Percentiles rank a stretch among this genome's conserved stretches.
Conservation (phyloP, 2,113 vertebrate species). For the Formicarius rufipectus region DNA sequence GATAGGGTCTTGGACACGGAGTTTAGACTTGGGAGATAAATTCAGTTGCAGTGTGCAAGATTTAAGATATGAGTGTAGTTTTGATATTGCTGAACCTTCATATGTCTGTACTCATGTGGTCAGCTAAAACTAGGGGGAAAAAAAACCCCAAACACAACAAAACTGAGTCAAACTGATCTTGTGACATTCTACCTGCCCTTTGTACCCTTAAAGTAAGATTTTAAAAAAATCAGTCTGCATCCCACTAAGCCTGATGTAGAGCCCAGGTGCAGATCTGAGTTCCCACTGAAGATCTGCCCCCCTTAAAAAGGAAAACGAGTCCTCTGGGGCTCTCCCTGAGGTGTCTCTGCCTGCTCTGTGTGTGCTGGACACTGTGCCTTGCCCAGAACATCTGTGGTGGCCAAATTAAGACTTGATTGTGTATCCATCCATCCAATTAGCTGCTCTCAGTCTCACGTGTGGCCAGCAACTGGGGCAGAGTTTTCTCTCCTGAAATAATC, state of each 20-base stretch:
- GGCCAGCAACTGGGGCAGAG: neutral
- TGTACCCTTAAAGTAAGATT: neutral
- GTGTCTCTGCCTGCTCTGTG: neutral
- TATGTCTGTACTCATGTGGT: neutral
- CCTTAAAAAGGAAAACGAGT: neutral
- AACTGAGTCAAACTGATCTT: neutral
- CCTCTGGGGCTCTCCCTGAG: neutral
- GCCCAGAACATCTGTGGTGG: constrained; percentile 1
- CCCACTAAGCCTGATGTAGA: neutral
- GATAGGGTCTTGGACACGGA: neutral
- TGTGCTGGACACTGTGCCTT: neutral
- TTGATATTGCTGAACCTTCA: neutral
- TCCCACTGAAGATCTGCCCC: neutral
- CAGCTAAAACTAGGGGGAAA: neutral
- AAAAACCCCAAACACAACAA: too few species aligned
- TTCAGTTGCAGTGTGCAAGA: neutral
- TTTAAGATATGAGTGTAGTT: neutral
- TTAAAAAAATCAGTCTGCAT: neutral
- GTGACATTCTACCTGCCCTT: neutral
- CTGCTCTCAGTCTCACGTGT: neutral
- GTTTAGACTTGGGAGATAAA: neutral
- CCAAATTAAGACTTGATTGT: constrained; percentile 20
- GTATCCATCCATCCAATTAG: neutral
- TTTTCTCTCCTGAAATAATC: neutral
- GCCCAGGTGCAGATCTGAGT: neutral